Base-by-base conservation (phyloP, 2,888 invertebrate genomes). In the Halictus quadricinctus region DNA sequence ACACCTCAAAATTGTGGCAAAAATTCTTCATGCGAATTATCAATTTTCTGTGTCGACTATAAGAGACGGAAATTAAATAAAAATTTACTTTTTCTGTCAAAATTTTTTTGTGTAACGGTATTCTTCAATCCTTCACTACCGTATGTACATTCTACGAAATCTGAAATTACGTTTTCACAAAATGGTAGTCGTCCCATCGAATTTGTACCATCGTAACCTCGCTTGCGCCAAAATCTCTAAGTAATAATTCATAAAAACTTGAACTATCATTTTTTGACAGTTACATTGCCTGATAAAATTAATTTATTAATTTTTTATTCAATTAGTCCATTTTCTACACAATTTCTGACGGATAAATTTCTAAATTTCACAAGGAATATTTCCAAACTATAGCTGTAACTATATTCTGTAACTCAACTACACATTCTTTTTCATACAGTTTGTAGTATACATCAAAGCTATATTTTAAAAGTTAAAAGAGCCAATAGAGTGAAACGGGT, bases 1-100 rank as follows among this genome's bases (percentile, higher is more conserved):
- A 89, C 87, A 87, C 86, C 81, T 82, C 69, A 66, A 41, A 76
- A 41, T 41, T 12, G 29, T 8, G 6, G 7, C 12, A 1, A 10
- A 12, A 1, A 4, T 12, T 58, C n/a, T n/a, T 58, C 4, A 10
- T 54, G n/a, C 10, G 7, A 54, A n/a, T n/a, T 58, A n/a, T 5
- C 12, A n/a, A n/a, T n/a, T 58, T n/a, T n/a, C 58, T 5, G 10
- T 10, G 54, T 54, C 54, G n/a, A 54, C n/a, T 10, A n/a, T 3
- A n/a, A 10, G 3, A 10, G n/a, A n/a, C 10, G 10, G 21, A 10
- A 3, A n/a, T 54, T 1, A n/a, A 3, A 54, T n/a, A n/a, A 54
- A n/a, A 54, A 54, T n/a, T 10, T 54, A 54, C n/a, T 54, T 54
- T 10, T 54, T 10, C 54, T n/a, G 54, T 36, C 36, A 36, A 36